Percentiles rank a stretch among this genome's conserved stretches.
These are phyloP conservation scores for Melanotaenia nigrans DNA, from an alignment of 2,797 vertebrate genomes.

Conservation along the genomic window DNA sequence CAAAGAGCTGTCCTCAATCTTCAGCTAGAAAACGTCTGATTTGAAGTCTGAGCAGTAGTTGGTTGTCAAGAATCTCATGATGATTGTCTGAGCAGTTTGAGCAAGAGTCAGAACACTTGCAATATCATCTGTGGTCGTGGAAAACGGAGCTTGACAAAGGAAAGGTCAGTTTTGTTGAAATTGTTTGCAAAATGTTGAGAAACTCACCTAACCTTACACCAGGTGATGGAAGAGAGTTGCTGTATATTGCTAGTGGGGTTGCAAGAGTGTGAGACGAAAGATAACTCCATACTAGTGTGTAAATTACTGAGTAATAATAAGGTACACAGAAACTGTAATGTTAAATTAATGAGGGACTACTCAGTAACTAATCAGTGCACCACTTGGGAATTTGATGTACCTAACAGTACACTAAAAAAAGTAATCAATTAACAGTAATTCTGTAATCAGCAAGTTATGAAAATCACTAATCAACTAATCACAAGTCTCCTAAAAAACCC, in stretches of 20 bases:
- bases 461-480: too few species aligned
- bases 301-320: too few species aligned
- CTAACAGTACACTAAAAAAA: too few species aligned
- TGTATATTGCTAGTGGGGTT: neutral
- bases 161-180: conserved; percentile 36
- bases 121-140: conserved; percentile 5
- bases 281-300: neutral
- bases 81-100: conserved; percentile 27
- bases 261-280: neutral
- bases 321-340: too few species aligned
- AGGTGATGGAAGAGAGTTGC: conserved; percentile 4
- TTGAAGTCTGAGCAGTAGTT: conserved; percentile 5
- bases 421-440: too few species aligned
- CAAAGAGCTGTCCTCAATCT: conserved; percentile 21
- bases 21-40: conserved; percentile 26
- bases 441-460: too few species aligned
- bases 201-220: conserved; percentile 12
- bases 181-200: conserved; percentile 16
- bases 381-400: too few species aligned
- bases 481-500: too few species aligned
- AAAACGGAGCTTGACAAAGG: conserved; percentile 42
- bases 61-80: conserved; percentile 35
- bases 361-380: too few species aligned
- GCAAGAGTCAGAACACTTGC: conserved; percentile 30
- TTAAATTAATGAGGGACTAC: too few species aligned